Conservation (phyloP, 2,113 vertebrate genomes). For the Hoplias malabaricus region DNA sequence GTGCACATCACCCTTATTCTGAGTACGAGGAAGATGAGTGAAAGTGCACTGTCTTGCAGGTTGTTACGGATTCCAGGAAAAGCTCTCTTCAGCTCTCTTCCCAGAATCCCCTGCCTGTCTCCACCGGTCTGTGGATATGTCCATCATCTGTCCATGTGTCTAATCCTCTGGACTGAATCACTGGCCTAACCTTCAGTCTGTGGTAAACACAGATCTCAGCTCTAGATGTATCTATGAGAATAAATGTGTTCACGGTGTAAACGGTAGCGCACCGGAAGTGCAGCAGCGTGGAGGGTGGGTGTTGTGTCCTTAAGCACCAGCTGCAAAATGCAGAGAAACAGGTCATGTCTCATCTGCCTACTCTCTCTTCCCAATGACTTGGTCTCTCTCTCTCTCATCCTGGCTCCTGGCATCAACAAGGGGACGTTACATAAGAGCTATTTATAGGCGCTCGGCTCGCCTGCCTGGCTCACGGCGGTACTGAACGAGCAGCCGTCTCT, state of each 20-base stretch:
- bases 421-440: slow-evolving; percentile 71
- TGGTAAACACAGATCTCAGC: too few species aligned
- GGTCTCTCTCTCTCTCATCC: slow-evolving; percentile 53
- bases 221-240: too few species aligned
- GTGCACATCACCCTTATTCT: neutral
- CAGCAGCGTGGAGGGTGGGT: slow-evolving; percentile 12
- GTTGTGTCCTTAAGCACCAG: slow-evolving; percentile 28
- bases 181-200: neutral
- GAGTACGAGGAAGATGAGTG: neutral
- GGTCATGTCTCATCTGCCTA: slow-evolving; percentile 46
- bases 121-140: neutral
- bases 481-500: slow-evolving; percentile 51
- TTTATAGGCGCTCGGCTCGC: slow-evolving; percentile 59
- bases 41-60: neutral
- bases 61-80: neutral
- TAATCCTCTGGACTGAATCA: neutral
- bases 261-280: slow-evolving; percentile 22
- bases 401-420: slow-evolving; percentile 69
- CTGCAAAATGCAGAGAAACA: slow-evolving; percentile 37
- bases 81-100: neutral
- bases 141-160: neutral
- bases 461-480: slow-evolving; percentile 11
- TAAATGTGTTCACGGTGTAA: too few species aligned
- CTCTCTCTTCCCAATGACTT: neutral
- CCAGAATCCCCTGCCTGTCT: neutral